Evolutionary conservation across 2,797 vertebrate genomes (phyloP), one percentile per base, ranked within the genome.

Genomic region (Hydrocynus forskahlii): DNA sequence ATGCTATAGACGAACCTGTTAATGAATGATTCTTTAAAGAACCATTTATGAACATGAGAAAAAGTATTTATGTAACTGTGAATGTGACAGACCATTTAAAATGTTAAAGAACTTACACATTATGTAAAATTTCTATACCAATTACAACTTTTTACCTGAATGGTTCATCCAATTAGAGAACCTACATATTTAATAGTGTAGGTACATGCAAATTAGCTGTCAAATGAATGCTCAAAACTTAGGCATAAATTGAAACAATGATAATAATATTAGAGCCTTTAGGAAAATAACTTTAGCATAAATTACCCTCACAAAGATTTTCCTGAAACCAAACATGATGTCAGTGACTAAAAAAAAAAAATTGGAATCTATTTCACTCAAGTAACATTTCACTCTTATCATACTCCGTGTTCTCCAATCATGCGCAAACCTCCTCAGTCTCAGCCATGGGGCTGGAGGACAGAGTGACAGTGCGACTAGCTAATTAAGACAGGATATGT

Each of bases 381-480:
- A 69, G 54, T 40, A 52, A 40, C 38, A 63, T 84, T 90, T 92
- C 89, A 52, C 78, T 82, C 87, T 86, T 90, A 86, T 92, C 91
- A 93, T 90, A 92, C 90, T 89, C 91, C 89, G 89, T 91, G 88
- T 87, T 79, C 40, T 70, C 81, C 81, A 83, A 81, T 91, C 87
- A 84, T 85, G 59, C 86, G 80, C 88, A 77, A 84, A 91, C 89
- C 91, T 90, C 91, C 91, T 83, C 72, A 80, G 85, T 80, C 84
- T 87, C 80, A 88, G 86, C 84, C 88, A 84, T 63, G 85, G 86
- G 88, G 85, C 88, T 93, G 90, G 92, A 92, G 91, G 88, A 89
- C 87, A 90, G 92, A 93, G 84, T 93, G 93, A 93, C 92, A 94
- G 91, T 76, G 88, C 76, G 91, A 92, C 87, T 92, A 92, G 93